Conservation (phyloP, 92 coral and sea anemone genomes). For the Porites evermanni region DNA sequence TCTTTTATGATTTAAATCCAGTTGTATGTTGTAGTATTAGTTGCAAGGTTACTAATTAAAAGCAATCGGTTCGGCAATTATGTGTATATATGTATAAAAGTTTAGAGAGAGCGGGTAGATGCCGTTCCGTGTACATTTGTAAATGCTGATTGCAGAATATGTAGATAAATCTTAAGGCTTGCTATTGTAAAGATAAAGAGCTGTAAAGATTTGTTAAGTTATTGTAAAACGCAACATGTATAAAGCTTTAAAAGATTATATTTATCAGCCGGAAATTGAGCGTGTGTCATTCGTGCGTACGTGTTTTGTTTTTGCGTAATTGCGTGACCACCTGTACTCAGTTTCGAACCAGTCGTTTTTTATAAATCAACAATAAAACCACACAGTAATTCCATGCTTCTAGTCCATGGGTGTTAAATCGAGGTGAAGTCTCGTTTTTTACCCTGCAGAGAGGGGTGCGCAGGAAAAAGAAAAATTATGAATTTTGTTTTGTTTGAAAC, state of each 20-base stretch:
- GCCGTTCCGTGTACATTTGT: slow-evolving; percentile 33
- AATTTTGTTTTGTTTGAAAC: slow-evolving; percentile 1
- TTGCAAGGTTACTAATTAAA: neutral
- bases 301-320: slow-evolving; percentile 37
- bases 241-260: slow-evolving; percentile 22
- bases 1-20: slow-evolving; percentile 1
- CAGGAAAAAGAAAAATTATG: neutral
- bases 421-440: neutral
- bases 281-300: slow-evolving; percentile 53
- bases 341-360: slow-evolving; percentile 40
- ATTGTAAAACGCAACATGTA: slow-evolving; percentile 33
- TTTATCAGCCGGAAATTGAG: slow-evolving; percentile 42
- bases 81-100: neutral
- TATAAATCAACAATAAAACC: slow-evolving; percentile 11
- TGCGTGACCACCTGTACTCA: slow-evolving; percentile 52
- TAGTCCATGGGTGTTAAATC: neutral
- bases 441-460: neutral
- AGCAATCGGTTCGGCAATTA: neutral
- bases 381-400: neutral
- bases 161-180: slow-evolving; percentile 21
- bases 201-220: slow-evolving; percentile 34
- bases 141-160: slow-evolving; percentile 21
- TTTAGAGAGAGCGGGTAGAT: neutral
- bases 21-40: neutral
- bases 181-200: slow-evolving; percentile 16